Evolutionary conservation across 2,797 vertebrate genomes (phyloP).

Genomic region (Stomatorhinus walkeri): DNA sequence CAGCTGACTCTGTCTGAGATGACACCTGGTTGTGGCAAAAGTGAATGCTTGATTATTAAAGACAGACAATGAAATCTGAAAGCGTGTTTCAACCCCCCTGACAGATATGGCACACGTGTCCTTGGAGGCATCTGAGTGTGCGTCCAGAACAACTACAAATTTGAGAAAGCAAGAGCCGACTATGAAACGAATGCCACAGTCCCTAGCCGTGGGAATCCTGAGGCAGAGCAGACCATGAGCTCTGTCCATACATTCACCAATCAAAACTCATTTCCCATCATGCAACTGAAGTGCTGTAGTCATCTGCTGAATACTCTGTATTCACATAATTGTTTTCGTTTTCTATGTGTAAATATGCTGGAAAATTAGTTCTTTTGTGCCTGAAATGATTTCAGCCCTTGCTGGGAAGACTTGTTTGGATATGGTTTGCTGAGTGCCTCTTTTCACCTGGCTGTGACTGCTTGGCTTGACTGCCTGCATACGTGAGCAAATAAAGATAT

Average conservation of each 20-base stretch:
- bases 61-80: background rate
- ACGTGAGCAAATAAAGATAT: slow-evolving; percentile 21
- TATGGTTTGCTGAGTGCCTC: background rate
- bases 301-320: background rate
- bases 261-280: background rate
- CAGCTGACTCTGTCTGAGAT: background rate
- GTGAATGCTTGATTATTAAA: background rate
- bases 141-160: background rate
- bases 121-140: background rate
- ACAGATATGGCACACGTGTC: background rate
- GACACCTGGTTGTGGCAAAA: background rate
- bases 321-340: background rate
- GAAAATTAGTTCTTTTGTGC: background rate
- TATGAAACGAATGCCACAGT: background rate
- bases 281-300: background rate
- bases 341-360: background rate
- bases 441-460: background rate
- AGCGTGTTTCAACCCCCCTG: background rate
- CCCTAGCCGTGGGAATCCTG: background rate
- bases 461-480: background rate
- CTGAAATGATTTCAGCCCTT: background rate
- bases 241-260: background rate
- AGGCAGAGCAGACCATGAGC: background rate
- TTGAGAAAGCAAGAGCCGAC: background rate
- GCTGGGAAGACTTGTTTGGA: background rate